Evolutionary conservation across 2,113 vertebrate species (phyloP), one percentile per base, ranked within the genome.

Genomic region (Paedocypris sp.): DNA sequence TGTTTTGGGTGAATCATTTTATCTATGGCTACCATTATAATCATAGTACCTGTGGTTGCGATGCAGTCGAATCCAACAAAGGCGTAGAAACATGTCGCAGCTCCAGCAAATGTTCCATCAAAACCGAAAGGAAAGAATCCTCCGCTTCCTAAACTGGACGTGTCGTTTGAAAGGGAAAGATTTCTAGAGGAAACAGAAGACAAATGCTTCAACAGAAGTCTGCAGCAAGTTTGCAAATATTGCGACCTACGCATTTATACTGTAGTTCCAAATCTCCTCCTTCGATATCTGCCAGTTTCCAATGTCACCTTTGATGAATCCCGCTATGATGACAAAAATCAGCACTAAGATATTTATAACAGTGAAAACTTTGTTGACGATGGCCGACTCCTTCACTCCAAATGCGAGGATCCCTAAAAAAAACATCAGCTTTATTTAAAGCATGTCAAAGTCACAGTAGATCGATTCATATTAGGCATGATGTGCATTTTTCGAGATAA

Each of bases 291-390:
- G 68, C 90, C 90, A 92, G 77, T 91, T 90, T 62, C 64, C 79
- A 18, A 75, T 32, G 36, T 90, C 31, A 0, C 89, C 90, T 71
- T 89, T 91, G 54, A 91, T 82, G 68, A 85, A 85, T 20, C 88
- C 88, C 5, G 82, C 54, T 7, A 86, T 66, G 56, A 88, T 82
- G 58, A 91, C 71, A 62, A 92, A 91, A 38, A 90, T 23, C 72
- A 92, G 72, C 50, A 91, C 65, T 0, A 87, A 38, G 4, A 86
- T 18, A 0, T 90, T 91, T n/a, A 92, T 57, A 15, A 62, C 75
- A 50, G 90, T 91, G 64, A 93, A 88, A 46, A 84, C 45, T 77
- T 89, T 93, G 75, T 89, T 91, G 25, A 91, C 79, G 0, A 22
- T 73, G 28, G 84, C 83, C 0, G 91, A 92, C 72, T 91, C 87